These are phyloP conservation scores for Heptranchias perlo DNA, from an alignment of 2,113 vertebrate species.

Conservation along the genomic window DNA sequence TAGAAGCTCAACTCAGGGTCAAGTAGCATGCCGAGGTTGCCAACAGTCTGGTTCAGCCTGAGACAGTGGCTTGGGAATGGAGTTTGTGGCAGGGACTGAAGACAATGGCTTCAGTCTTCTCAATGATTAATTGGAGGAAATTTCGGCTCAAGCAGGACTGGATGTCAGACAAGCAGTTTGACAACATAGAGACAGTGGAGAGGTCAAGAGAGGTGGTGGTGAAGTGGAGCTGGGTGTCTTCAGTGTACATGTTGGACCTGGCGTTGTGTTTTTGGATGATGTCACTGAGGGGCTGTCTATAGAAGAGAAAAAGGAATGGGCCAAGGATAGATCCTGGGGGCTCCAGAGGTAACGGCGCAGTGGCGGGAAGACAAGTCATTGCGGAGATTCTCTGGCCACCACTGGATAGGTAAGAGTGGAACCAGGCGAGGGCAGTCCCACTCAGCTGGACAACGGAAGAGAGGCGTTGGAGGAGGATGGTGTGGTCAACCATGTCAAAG, in stretches of 20 bases:
- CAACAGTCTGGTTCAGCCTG: too few species aligned
- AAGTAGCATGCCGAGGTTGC: too few species aligned
- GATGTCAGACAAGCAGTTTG: not conserved
- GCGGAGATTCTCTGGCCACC: not conserved
- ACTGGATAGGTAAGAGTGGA: not conserved
- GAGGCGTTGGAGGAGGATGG: too few species aligned
- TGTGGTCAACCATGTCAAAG: not conserved
- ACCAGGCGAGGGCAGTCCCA: not conserved
- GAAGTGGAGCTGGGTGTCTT: not conserved
- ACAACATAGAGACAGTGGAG: not conserved
- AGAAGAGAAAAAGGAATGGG: not conserved
- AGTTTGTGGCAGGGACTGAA: too few species aligned
- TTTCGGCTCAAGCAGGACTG: not conserved
- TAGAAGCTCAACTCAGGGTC: too few species aligned
- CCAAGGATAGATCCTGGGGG: not conserved
- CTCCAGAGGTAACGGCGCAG: not conserved
- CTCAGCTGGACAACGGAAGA: not conserved
- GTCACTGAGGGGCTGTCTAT: not conserved
- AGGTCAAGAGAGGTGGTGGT: not conserved
- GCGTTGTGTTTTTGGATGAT: not conserved
- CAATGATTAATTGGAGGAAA: not conserved
- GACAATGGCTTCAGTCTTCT: not conserved
- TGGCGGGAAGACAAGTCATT: not conserved
- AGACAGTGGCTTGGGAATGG: too few species aligned
- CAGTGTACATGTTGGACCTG: not conserved